Evolutionary conservation across 2,113 vertebrate species (phyloP).

Genomic region (Colinus virginianus): DNA sequence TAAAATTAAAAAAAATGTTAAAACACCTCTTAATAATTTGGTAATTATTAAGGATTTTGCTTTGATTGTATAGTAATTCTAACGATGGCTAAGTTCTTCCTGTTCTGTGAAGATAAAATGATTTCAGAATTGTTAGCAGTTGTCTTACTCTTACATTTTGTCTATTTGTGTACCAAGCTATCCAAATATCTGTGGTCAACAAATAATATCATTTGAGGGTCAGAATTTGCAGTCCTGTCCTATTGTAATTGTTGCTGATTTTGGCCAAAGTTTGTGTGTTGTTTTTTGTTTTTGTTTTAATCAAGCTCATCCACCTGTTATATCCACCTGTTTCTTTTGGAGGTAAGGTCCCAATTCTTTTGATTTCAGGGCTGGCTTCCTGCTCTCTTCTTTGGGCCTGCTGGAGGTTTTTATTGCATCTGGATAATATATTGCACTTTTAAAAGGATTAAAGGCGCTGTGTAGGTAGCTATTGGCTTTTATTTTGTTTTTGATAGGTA

Average conservation of each 20-base stretch:
- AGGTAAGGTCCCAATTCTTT: not conserved
- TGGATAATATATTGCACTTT: not conserved
- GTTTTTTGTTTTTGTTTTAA: not conserved
- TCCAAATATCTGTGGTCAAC: not conserved
- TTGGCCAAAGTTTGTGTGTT: not conserved
- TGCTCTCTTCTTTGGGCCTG: rapidly evolving
- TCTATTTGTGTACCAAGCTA: not conserved
- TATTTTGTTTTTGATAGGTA: not conserved
- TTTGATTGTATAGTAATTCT: not conserved
- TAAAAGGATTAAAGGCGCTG: not conserved
- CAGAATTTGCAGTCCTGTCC: not conserved
- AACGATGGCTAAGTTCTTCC: not conserved
- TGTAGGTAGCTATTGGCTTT: not conserved
- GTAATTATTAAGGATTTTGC: not conserved
- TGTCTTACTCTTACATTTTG: not conserved
- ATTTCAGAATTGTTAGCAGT: not conserved
- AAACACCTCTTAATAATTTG: not conserved
- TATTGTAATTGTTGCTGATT: not conserved
- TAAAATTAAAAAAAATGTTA: not conserved
- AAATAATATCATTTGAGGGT: not conserved
- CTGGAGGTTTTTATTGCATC: not conserved
- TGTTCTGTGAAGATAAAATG: not conserved
- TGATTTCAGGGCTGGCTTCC: not conserved
- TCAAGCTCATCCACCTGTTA: not conserved
- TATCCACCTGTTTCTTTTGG: not conserved